Evolutionary conservation across 2,113 vertebrate genomes (phyloP).

Genomic region (Ophthalmotilapia sp.): DNA sequence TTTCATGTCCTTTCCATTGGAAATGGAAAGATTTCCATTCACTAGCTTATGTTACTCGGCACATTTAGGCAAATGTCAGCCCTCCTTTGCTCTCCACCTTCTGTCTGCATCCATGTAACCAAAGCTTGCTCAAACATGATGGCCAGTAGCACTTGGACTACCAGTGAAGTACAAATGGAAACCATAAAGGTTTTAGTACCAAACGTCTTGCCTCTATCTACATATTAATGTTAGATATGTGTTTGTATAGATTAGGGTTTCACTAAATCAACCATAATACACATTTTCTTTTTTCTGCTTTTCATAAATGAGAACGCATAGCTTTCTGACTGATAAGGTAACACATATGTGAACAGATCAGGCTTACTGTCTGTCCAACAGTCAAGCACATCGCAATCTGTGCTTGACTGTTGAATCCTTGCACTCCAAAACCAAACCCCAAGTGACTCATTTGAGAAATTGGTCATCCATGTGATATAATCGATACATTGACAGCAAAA

Average conservation of each 20-base stretch:
- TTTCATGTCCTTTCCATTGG: not conserved
- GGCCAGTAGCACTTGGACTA: not conserved
- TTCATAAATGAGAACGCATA: not conserved
- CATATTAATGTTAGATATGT: not conserved
- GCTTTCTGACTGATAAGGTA: not conserved
- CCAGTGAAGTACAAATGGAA: not conserved
- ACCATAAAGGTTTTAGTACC: not conserved
- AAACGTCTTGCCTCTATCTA: not conserved
- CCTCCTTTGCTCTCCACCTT: not conserved
- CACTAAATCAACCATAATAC: not conserved
- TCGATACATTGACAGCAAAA: not conserved
- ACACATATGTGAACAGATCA: not conserved
- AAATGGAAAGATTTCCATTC: not conserved
- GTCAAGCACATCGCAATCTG: not conserved
- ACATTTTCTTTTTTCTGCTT: not conserved
- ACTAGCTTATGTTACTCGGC: not conserved
- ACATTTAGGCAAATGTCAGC: not conserved
- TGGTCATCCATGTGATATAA: not conserved
- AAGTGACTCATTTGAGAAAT: not conserved
- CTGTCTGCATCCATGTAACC: not conserved
- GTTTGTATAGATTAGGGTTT: not conserved
- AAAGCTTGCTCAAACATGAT: not conserved
- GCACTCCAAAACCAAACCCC: not conserved
- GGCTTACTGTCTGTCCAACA: not conserved
- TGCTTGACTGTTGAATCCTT: not conserved